These are phyloP conservation scores for Formica exsecta DNA, from an alignment of 1,140 invertebrate species.

Conservation along the genomic window DNA sequence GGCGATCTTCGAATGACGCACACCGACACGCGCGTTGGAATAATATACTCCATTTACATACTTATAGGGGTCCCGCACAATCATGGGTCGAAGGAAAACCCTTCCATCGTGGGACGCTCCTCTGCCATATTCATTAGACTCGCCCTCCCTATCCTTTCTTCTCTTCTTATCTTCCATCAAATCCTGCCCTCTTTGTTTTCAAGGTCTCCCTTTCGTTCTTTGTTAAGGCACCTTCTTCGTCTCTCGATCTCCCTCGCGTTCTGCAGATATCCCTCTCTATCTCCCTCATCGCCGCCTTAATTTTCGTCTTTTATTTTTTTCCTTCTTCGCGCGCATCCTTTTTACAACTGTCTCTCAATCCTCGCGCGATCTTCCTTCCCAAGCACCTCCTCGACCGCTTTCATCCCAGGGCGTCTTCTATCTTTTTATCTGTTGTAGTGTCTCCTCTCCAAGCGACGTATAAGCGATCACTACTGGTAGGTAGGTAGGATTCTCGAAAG, in stretches of 20 bases:
- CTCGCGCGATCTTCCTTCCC: conserved; percentile 19
- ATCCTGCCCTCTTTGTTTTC: conserved; percentile 24
- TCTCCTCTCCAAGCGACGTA: conserved; percentile 26
- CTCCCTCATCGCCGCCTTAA: conserved; percentile 26
- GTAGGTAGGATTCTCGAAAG: conserved; percentile 70
- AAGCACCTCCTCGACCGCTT: neutral
- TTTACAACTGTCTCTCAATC: conserved; percentile 30
- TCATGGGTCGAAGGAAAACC: conserved; percentile 71
- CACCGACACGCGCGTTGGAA: conserved; percentile 76
- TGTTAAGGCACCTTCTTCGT: conserved; percentile 54
- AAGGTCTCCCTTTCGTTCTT: conserved; percentile 12
- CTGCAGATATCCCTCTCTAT: conserved; percentile 3
- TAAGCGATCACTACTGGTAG: conserved; percentile 31
- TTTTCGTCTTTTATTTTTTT: conserved; percentile 23
- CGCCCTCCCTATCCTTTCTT: neutral
- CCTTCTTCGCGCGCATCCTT: neutral
- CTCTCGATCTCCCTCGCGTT: conserved; percentile 15
- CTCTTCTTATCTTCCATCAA: neutral
- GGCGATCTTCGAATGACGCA: conserved; percentile 42
- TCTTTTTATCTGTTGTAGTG: neutral
- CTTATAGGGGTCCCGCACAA: conserved; percentile 73
- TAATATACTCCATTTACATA: conserved; percentile 84
- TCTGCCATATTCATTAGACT: conserved; percentile 5
- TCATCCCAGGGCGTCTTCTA: neutral
- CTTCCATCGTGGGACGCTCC: conserved; percentile 47